Conservation (phyloP, 2,888 invertebrate genomes). For the Exocentrus adspersus region DNA sequence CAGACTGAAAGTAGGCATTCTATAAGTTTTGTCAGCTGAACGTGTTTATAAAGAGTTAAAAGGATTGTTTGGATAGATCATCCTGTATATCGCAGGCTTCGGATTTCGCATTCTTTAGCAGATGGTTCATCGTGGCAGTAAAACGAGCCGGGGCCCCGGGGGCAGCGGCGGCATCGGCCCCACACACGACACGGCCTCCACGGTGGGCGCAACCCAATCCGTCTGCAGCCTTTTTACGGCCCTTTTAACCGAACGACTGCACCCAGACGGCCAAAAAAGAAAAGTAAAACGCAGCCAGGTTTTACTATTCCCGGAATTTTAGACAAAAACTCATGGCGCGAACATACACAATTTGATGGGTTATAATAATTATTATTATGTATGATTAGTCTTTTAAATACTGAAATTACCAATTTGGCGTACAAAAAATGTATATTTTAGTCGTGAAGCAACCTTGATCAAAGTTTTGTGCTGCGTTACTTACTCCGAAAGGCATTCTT, state of each 20-base stretch:
- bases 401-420: no score
- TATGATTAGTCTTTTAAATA: no score
- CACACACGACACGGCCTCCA: constrained; percentile 45
- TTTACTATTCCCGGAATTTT: constrained; percentile 34
- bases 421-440: no score
- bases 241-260: constrained; percentile 43
- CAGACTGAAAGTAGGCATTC: neutral
- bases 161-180: constrained; percentile 48
- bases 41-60: neutral
- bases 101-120: no score
- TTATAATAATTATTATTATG: no score
- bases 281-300: constrained; percentile 28
- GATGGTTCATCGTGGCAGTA: constrained; percentile 45
- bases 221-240: constrained; percentile 42
- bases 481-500: no score
- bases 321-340: constrained; percentile 21
- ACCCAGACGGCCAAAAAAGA: constrained; percentile 46
- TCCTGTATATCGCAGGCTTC: no score
- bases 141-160: constrained; percentile 31
- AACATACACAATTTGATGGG: no score
- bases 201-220: constrained; percentile 45
- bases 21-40: no score
- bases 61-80: no score
- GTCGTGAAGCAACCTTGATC: no score
- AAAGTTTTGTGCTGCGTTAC: no score